Evolutionary conservation across 2,888 invertebrate genomes (phyloP).

Genomic region (Calameuta idolon): DNA sequence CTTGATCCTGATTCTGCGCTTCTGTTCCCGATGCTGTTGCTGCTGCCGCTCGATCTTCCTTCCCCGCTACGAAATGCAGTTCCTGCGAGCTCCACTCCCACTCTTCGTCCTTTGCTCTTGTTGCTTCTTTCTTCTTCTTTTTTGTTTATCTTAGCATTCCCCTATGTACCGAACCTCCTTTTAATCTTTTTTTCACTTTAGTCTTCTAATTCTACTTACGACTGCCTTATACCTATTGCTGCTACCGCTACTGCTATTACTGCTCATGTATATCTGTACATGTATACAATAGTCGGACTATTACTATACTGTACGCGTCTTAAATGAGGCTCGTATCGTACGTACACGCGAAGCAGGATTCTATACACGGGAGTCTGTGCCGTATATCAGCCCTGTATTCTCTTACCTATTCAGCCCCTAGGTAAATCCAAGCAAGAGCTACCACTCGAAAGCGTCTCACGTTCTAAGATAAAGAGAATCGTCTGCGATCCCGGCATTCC

Average conservation of each 20-base stretch:
- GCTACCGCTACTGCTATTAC: neutral
- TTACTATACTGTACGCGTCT: neutral
- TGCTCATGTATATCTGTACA: too few relatives aligned
- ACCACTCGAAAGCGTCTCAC: neutral
- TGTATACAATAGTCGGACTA: neutral
- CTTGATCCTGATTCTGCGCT: neutral
- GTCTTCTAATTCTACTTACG: neutral
- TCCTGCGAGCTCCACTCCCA: slow-evolving; percentile 34
- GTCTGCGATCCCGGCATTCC: neutral
- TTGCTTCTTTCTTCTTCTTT: neutral
- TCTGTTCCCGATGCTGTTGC: neutral
- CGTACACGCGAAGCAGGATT: neutral
- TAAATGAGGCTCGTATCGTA: neutral
- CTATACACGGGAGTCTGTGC: neutral
- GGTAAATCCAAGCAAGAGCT: neutral
- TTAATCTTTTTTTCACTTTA: neutral
- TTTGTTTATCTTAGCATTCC: neutral
- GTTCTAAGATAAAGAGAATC: neutral
- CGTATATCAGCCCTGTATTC: neutral
- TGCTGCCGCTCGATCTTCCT: neutral
- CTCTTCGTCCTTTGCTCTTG: neutral
- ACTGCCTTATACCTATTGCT: neutral
- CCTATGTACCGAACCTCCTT: neutral
- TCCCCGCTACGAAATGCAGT: slow-evolving; percentile 31
- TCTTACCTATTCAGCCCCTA: neutral